phyloP scores from a whole-genome alignment of 2,113 vertebrate genomes.

The Dolichallabes microphthalmus region DNA sequence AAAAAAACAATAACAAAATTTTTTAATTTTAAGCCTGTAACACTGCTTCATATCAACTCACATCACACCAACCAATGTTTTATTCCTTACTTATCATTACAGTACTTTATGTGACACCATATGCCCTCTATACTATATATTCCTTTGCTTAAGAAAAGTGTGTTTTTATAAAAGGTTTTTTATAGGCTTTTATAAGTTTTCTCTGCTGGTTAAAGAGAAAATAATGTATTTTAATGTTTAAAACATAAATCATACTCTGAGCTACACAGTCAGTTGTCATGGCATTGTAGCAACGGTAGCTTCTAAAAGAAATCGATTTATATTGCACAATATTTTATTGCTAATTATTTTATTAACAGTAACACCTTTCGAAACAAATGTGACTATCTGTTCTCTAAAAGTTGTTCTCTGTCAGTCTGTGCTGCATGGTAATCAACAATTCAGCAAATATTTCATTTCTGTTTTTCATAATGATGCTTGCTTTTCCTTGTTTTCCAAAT shows the following conservation, averaged over 20 bases:
- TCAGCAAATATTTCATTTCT: neutral
- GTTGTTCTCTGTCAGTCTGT: neutral
- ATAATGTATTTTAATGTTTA: neutral
- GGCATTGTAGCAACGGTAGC: neutral
- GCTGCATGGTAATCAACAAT: neutral
- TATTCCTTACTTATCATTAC: neutral
- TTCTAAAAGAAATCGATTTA: neutral
- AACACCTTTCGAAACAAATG: neutral
- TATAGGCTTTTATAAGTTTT: no score
- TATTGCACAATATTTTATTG: neutral
- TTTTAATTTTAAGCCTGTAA: no score
- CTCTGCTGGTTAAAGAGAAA: neutral
- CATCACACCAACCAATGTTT: no score
- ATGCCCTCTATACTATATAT: neutral
- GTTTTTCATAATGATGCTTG: neutral
- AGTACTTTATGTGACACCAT: neutral
- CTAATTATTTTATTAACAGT: neutral
- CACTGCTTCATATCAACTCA: no score
- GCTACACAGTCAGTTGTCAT: neutral
- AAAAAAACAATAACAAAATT: no score
- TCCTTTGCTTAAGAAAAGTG: no score
- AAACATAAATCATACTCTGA: neutral
- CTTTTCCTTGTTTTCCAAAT: slow-evolving; percentile 25
- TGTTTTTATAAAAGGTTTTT: no score
- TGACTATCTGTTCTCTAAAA: neutral